Base-by-base conservation (phyloP, 2,113 vertebrate genomes). In the Sprattus sprattus region DNA sequence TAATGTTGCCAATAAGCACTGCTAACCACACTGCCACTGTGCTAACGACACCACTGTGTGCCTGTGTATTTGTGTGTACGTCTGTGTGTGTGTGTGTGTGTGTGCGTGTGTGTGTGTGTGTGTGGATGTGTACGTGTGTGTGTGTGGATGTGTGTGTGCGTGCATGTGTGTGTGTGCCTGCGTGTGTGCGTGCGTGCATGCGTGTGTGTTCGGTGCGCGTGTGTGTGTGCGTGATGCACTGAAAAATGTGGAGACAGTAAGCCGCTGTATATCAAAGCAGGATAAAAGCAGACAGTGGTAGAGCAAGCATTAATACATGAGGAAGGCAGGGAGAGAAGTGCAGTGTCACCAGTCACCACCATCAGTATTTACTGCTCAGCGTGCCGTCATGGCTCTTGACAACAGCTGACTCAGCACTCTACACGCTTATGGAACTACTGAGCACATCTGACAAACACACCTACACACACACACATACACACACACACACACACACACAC, bases 41-140 rank as follows among this genome's bases (percentile, higher is more conserved):
- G n/a, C 60, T 1, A 71, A 3, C 25, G 25, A 71, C 11, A 32
- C 25, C 16, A 20, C 16, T 22, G 54, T 60, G 54, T 57, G 50
- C 54, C 7, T 18, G 87, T 81, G 82, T 32, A 22, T 82, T 78
- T 88, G 85, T 81, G 91, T 81, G 87, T 87, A 90, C 88, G 89
- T 88, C 88, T 86, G 86, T 89, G 83, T 84, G 64, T 78, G 67
- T 46, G 83, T 90, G 88, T 88, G 87, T 57, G 54, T 57, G 54
- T 20, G 57, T 64, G 57, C n/a, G 57, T 64, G 18, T 64, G 15
- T 64, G 57, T 64, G 57, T 64, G 57, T 57, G 20, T 22, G 57
- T 22, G 57, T 64, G 15, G 2, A 20, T 22, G 2, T 22, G 57
- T 64, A 20, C n/a, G 57, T n/a, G 57, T 64, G 20, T n/a, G 20